phyloP scores from a whole-genome alignment of 2,888 invertebrate genomes.

The Lumbricus terrestris region DNA sequence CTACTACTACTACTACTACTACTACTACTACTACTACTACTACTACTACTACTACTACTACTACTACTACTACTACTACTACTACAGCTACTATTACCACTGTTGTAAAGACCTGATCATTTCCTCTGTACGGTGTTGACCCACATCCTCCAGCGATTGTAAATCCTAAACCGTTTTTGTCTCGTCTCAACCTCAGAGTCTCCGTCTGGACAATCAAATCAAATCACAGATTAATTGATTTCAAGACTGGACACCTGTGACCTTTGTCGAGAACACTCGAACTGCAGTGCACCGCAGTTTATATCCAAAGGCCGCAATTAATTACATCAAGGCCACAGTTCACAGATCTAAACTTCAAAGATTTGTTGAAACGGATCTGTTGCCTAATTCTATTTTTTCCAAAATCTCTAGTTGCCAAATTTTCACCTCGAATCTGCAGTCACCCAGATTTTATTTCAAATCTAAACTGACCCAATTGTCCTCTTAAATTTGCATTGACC shows the following conservation, averaged over 20 bases:
- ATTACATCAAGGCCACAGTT: background rate
- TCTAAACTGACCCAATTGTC: background rate
- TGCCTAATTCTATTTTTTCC: no score
- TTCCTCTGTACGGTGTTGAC: slow-evolving; percentile 69
- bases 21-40: no score
- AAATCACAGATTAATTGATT: background rate
- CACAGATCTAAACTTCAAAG: background rate
- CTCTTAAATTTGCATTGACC: background rate
- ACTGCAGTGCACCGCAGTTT: background rate
- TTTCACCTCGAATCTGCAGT: no score
- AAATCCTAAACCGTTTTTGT: slow-evolving; percentile 85
- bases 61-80: no score
- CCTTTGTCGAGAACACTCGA: background rate
- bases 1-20: no score
- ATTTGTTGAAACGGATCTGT: no score
- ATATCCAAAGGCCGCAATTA: no score
- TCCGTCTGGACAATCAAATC: slow-evolving; percentile 54
- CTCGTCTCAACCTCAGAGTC: slow-evolving; percentile 84
- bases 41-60: no score
- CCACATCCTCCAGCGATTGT: slow-evolving; percentile 93
- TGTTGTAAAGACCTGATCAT: slow-evolving; percentile 28
- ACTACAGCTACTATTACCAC: no score
- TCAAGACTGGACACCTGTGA: background rate
- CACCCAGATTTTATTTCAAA: no score
- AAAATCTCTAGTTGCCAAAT: no score